Base-by-base conservation (phyloP, 2,888 invertebrate genomes). In the Lymantria monacha region DNA sequence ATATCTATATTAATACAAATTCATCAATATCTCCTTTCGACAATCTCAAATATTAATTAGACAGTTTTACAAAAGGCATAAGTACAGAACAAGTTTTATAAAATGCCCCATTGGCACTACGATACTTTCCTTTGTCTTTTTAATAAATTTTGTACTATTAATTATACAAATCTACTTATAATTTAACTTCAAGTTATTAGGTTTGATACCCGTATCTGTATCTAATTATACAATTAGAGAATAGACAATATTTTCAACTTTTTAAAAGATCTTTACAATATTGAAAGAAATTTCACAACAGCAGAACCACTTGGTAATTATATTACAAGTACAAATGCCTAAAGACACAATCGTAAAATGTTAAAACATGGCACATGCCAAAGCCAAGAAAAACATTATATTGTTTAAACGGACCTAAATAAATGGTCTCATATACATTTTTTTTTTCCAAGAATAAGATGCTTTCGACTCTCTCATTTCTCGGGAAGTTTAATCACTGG, bases 401-500 rank as follows among this genome's bases (percentile, higher is more conserved):
- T 36, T 49, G 55, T 51, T 56, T 50, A 46, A 68, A 51, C 44
- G 47, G 49, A 49, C 69, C 54, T 36, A 22, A 14, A 22, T 22
- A n/a, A 43, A 30, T 43, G 57, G 55, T 53, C 57, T 42, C 22
- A 22, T 55, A 11, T 57, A 55, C 14, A 42, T 72, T 72, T 71
- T 74, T 72, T 22, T 74, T 69, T 73, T 70, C 66, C 64, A 70
- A 66, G 48, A 63, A 62, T 53, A 58, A 60, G 46, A 53, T 55
- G 48, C 58, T 48, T 56, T 57, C 57, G 22, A 36, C 42, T 46
- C 46, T 60, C 84, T 92, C 93, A 93, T 89, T 93, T 92, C 72
- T 91, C 92, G 2, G 95, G 95, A 46, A 95, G 79, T 77, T 94
- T 93, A 58, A 95, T 92, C 50, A 95, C 92, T 54, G 95, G 94